Conservation (phyloP, 2,797 vertebrate genomes). For the Xerus rutilus region DNA sequence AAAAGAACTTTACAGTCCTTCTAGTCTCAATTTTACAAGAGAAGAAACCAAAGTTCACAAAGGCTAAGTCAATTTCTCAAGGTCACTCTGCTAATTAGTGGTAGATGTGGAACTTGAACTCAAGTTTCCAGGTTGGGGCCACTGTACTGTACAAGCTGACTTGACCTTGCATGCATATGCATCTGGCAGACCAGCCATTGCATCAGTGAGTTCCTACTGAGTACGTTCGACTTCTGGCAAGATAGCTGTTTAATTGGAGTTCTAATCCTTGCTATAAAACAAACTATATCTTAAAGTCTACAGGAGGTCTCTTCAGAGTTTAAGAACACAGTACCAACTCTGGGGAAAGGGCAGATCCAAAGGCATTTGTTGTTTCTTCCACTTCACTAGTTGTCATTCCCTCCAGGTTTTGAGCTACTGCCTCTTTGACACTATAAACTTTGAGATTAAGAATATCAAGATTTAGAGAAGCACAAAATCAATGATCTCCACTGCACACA, state of each 20-base stretch:
- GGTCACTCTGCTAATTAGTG: conserved; percentile 45
- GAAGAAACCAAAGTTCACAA: conserved; percentile 19
- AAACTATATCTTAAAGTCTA: conserved; percentile 3
- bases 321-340: neutral
- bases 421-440: neutral
- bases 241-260: conserved; percentile 30
- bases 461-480: conserved; percentile 18
- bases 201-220: conserved; percentile 1
- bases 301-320: conserved; percentile 9
- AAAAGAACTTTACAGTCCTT: neutral
- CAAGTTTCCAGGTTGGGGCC: neutral
- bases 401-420: neutral
- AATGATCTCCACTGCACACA: neutral
- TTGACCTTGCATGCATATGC: neutral
- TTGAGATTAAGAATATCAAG: neutral
- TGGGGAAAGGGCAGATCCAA: neutral
- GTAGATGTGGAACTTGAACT: conserved; percentile 19
- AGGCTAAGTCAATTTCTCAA: conserved; percentile 17
- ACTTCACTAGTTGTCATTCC: neutral
- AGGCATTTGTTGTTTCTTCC: conserved; percentile 34
- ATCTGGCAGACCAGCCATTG: neutral
- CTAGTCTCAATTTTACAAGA: conserved; percentile 24
- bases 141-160: neutral
- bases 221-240: neutral
- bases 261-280: neutral